Evolutionary conservation across 2,797 vertebrate genomes (phyloP).

Genomic region (Tenualosa ilisha): DNA sequence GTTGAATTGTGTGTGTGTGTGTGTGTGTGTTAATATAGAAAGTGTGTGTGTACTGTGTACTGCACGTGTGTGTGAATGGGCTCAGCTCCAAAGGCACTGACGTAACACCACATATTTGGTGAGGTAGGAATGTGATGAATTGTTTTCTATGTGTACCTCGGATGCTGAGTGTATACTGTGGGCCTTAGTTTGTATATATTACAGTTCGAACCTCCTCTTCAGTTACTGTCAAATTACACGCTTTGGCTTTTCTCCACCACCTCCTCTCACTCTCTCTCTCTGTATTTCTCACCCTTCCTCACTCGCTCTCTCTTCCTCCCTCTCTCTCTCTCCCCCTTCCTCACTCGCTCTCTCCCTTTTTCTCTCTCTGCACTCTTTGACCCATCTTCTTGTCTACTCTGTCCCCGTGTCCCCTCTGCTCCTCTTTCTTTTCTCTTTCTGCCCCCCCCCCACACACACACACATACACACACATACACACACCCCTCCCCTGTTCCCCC

Average conservation of each 20-base stretch:
- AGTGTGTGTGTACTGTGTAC: neutral
- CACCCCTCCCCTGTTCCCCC: neutral
- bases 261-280: neutral
- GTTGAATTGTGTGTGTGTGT: neutral
- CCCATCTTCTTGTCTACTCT: constrained; percentile 39
- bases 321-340: neutral
- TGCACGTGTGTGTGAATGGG: neutral
- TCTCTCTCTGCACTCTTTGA: constrained; percentile 46
- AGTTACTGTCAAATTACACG: constrained; percentile 50
- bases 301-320: neutral
- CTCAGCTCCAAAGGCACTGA: neutral
- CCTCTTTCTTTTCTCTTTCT: neutral
- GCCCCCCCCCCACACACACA: neutral
- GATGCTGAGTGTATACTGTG: neutral
- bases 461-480: constrained; percentile 14
- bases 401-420: constrained; percentile 50
- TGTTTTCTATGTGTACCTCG: neutral
- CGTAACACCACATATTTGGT: neutral
- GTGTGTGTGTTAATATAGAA: no score
- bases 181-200: neutral
- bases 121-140: neutral
- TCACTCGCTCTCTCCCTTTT: neutral
- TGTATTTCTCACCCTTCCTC: neutral
- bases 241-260: neutral
- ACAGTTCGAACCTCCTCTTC: constrained; percentile 29